These are phyloP conservation scores for Balearica regulorum DNA, from an alignment of 2,797 vertebrate genomes.

Conservation along the genomic window DNA sequence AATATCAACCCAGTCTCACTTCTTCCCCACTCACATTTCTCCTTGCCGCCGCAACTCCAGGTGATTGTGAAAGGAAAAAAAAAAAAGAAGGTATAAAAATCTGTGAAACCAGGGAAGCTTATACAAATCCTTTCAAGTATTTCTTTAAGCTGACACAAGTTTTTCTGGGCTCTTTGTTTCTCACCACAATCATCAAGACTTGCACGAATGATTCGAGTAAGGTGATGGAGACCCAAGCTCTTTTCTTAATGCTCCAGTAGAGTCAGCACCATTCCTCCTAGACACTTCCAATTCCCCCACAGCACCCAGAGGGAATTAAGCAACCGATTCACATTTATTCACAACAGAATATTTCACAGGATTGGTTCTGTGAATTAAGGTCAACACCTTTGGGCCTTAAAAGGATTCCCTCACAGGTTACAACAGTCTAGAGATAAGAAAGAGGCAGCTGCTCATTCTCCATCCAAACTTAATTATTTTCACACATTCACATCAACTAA, in stretches of 20 bases:
- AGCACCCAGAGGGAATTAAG: neutral
- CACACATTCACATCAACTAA: neutral
- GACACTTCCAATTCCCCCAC: neutral
- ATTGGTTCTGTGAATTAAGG: neutral
- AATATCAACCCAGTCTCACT: neutral
- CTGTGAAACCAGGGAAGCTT: neutral
- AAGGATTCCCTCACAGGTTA: neutral
- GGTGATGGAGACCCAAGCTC: neutral
- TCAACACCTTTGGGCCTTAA: neutral
- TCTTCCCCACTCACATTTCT: neutral
- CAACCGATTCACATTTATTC: neutral
- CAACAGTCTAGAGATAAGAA: neutral
- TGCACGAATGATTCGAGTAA: neutral
- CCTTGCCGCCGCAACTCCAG: neutral
- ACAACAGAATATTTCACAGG: neutral
- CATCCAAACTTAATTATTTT: neutral
- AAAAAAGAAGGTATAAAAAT: neutral
- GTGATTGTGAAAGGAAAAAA: neutral
- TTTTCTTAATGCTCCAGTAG: neutral
- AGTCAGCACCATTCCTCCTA: neutral
- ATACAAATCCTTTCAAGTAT: neutral
- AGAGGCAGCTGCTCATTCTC: neutral
- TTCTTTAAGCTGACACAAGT: neutral
- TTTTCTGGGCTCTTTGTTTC: neutral
- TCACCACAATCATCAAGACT: neutral